These are phyloP conservation scores for Microtus richardsoni DNA, from an alignment of 2,113 vertebrate genomes.

Conservation along the genomic window DNA sequence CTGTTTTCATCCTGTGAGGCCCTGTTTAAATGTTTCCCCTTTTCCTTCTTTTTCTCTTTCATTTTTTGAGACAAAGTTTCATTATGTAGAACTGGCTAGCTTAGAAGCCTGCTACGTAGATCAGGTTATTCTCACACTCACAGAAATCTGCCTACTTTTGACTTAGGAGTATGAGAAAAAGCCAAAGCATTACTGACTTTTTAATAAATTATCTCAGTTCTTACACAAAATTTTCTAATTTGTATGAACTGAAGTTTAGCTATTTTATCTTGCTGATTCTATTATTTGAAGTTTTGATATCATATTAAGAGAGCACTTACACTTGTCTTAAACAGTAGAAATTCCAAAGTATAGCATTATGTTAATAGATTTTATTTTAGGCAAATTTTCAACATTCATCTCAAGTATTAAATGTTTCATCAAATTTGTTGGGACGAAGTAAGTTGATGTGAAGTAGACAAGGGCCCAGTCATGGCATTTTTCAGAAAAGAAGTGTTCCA, in stretches of 20 bases:
- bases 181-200: not conserved
- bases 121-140: not conserved
- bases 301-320: not conserved
- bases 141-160: not conserved
- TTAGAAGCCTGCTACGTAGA: not conserved
- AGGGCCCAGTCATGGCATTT: not conserved
- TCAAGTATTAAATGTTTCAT: not conserved
- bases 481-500: too few relatives aligned
- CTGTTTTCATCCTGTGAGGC: not conserved
- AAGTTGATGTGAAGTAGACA: not conserved
- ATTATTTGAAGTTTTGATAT: not conserved
- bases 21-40: not conserved
- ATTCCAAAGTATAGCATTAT: too few relatives aligned
- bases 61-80: too few relatives aligned
- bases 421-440: not conserved
- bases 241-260: not conserved
- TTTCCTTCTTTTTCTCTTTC: not conserved
- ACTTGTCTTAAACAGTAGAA: not conserved
- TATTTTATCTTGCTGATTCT: not conserved
- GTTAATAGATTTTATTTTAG: not conserved
- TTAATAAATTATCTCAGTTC: not conserved
- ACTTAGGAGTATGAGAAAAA: not conserved
- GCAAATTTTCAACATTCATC: not conserved
- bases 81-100: not conserved
- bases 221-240: not conserved